Evolutionary conservation across 2,888 invertebrate species (phyloP).

Genomic region (Lithophane socia): DNA sequence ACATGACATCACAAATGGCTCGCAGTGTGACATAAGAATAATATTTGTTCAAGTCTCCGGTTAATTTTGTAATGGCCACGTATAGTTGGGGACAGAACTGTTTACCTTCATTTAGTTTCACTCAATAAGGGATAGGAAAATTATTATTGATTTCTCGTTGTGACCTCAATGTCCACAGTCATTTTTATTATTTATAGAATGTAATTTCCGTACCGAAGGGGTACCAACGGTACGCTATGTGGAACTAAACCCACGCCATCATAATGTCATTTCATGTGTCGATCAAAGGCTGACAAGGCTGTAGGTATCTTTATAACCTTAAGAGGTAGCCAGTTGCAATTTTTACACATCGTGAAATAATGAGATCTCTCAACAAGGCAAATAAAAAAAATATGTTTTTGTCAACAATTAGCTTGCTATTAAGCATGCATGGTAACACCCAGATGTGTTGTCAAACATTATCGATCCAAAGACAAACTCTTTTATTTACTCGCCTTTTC

Average conservation of each 20-base stretch:
- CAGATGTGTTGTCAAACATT: background rate
- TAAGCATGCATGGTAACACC: background rate
- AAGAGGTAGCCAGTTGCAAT: background rate
- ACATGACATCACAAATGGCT: slow-evolving; percentile 57
- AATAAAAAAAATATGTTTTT: background rate
- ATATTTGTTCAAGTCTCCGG: slow-evolving; percentile 67
- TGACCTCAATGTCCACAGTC: background rate
- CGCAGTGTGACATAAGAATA: slow-evolving; percentile 60
- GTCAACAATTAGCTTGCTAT: background rate
- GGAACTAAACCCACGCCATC: background rate
- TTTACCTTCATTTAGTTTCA: background rate
- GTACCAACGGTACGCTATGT: background rate
- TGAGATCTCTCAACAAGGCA: background rate
- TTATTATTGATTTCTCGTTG: background rate
- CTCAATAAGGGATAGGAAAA: background rate
- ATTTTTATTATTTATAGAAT: background rate
- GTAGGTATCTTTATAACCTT: background rate
- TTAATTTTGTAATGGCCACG: slow-evolving; percentile 69
- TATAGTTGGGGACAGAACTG: slow-evolving; percentile 42
- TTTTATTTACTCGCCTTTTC: no score
- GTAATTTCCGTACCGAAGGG: background rate
- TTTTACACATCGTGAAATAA: background rate
- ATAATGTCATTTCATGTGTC: background rate
- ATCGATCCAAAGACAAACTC: background rate
- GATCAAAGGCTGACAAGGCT: background rate